Conservation (phyloP, 1,140 invertebrate genomes). For the Temnothorax nylanderi region DNA sequence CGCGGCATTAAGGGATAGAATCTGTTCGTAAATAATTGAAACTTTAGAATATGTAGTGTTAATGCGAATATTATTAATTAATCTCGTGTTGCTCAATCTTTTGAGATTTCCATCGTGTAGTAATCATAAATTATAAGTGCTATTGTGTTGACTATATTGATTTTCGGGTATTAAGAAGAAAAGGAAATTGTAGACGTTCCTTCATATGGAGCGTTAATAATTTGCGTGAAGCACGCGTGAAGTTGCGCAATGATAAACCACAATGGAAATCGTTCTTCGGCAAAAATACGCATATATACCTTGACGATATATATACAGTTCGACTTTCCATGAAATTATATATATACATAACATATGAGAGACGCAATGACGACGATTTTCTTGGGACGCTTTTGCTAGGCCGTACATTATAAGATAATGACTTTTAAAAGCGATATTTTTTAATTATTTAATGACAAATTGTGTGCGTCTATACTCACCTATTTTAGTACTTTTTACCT, state of each 20-base stretch:
- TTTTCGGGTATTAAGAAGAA: background rate
- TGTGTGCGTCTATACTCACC: no score
- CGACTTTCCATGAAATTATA: no score
- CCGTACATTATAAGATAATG: background rate
- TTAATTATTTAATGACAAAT: background rate
- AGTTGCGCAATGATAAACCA: background rate
- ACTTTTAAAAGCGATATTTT: background rate
- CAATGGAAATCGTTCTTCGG: background rate
- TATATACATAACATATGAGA: no score
- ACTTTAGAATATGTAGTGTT: background rate
- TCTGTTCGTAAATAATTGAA: background rate
- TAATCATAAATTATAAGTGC: background rate
- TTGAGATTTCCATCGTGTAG: background rate
- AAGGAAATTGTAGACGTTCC: background rate
- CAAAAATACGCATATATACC: conserved; percentile 6
- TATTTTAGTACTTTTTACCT: background rate
- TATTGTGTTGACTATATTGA: background rate
- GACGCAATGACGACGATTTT: no score
- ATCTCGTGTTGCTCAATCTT: background rate
- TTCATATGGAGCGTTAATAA: background rate
- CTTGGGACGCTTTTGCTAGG: no score
- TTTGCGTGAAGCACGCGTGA: background rate
- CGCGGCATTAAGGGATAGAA: background rate
- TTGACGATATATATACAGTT: no score
- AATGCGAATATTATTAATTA: background rate